Conservation (phyloP, 2,888 invertebrate species). For the Drosophila tripunctata region DNA sequence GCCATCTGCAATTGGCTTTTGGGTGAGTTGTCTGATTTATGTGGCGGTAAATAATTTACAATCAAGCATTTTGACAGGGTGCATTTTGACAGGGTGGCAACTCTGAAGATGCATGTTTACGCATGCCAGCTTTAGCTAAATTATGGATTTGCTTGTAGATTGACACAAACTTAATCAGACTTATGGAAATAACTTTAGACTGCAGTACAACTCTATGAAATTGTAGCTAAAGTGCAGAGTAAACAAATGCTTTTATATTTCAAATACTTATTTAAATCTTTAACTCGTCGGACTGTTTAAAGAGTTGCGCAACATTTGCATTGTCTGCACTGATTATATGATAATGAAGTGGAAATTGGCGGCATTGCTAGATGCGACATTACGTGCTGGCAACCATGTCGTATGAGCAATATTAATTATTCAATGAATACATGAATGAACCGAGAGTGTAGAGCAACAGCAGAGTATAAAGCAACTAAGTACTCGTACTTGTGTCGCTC, state of each 20-base stretch:
- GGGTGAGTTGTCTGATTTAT: slow-evolving; percentile 60
- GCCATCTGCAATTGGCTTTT: slow-evolving; percentile 34
- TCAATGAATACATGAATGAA: slow-evolving; percentile 43
- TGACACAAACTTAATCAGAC: slow-evolving; percentile 19
- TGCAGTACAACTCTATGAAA: neutral
- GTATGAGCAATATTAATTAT: slow-evolving; percentile 77
- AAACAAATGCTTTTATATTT: neutral
- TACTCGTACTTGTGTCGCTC: neutral
- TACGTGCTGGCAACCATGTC: slow-evolving; percentile 60
- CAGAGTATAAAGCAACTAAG: neutral
- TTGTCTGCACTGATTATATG: slow-evolving; percentile 46
- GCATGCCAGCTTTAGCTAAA: slow-evolving; percentile 38
- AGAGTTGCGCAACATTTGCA: slow-evolving; percentile 3
- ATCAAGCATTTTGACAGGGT: slow-evolving; percentile 31
- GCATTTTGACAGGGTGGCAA: slow-evolving; percentile 32
- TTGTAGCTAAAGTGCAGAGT: neutral
- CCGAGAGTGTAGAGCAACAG: neutral
- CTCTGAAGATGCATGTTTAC: slow-evolving; percentile 17
- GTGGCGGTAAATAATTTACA: slow-evolving; percentile 68
- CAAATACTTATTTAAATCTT: neutral
- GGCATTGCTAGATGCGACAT: slow-evolving; percentile 32
- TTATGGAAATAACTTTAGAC: neutral
- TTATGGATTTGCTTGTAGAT: slow-evolving; percentile 34
- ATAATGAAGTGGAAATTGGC: slow-evolving; percentile 44
- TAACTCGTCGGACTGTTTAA: neutral